Evolutionary conservation across 2,113 vertebrate species (phyloP).

Genomic region (Rhinoderma darwinii): DNA sequence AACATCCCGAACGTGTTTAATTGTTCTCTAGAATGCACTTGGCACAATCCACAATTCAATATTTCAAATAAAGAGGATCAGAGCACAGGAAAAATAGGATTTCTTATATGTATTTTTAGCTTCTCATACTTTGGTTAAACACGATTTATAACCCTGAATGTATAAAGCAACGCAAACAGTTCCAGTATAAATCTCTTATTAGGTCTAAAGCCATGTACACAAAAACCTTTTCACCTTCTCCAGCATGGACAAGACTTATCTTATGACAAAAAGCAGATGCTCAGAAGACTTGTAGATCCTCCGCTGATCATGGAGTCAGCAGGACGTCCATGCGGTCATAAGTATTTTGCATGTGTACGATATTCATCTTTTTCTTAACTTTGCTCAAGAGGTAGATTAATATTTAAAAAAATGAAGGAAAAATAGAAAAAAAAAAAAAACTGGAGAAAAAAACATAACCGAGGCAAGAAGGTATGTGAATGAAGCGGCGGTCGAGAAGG

Average conservation of each 20-base stretch:
- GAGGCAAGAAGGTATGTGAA: too few relatives aligned
- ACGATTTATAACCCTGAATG: constrained; percentile 12
- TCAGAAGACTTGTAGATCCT: background rate
- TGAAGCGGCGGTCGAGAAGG: too few relatives aligned
- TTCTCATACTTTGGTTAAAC: background rate
- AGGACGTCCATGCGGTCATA: constrained; percentile 4
- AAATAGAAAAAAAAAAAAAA: background rate
- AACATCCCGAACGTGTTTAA: background rate
- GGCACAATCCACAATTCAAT: background rate
- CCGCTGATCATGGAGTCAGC: constrained; percentile 6
- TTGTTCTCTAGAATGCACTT: background rate
- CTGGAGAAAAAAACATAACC: too few relatives aligned
- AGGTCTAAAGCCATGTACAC: background rate
- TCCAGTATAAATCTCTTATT: background rate
- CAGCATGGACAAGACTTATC: background rate
- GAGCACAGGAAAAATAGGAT: background rate
- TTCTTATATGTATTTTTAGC: background rate
- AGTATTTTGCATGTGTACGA: background rate
- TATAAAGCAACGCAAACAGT: background rate
- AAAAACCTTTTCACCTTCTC: background rate
- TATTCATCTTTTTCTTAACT: background rate
- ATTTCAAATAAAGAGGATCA: background rate
- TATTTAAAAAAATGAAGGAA: background rate
- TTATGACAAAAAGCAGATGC: constrained; percentile 3
- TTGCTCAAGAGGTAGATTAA: background rate